Evolutionary conservation across 2,888 invertebrate species (phyloP).

Genomic region (Antheraea yamamai): DNA sequence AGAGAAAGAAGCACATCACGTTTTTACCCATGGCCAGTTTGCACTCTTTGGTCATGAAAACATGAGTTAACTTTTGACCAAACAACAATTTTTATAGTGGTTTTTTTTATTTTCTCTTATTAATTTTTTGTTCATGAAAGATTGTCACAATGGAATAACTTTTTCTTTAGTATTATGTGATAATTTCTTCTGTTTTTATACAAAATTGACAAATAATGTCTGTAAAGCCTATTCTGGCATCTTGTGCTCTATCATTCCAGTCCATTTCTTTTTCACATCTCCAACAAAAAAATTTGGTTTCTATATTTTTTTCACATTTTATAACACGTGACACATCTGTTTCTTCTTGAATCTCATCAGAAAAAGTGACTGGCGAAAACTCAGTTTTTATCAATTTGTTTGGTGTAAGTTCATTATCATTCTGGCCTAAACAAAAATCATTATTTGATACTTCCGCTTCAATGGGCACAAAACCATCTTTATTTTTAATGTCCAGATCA

Average conservation of each 20-base stretch:
- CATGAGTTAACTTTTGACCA: too few relatives aligned
- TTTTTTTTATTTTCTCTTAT: background rate
- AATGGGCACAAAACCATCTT: background rate
- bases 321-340: background rate
- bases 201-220: background rate
- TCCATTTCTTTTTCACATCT: constrained; percentile 11
- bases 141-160: background rate
- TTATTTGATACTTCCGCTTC: background rate
- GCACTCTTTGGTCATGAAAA: background rate
- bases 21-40: too few relatives aligned
- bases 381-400: background rate
- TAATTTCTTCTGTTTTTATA: background rate
- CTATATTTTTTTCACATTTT: background rate
- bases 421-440: background rate
- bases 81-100: too few relatives aligned
- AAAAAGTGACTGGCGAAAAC: background rate
- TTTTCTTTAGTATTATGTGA: background rate
- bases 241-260: background rate
- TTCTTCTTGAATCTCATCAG: background rate
- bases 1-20: too few relatives aligned
- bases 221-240: background rate
- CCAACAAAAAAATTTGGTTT: constrained; percentile 3
- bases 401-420: background rate
- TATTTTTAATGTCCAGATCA: background rate
- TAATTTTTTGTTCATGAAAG: background rate